Conservation (phyloP, 2,888 invertebrate species). For the Antheraea assamensis region DNA sequence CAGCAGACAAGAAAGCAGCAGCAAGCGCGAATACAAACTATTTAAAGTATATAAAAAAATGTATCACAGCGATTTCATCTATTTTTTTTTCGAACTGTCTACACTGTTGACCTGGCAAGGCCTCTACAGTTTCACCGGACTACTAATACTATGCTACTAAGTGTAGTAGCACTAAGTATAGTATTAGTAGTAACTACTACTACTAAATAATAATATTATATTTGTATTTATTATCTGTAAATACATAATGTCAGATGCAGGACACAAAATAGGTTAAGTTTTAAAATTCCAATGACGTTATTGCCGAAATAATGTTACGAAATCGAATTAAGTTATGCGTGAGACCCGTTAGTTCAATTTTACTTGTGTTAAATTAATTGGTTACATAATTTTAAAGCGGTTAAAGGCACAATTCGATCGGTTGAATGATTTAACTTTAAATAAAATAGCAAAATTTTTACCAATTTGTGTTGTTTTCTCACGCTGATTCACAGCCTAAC, state of each 20-base stretch:
- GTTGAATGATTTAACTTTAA: constrained; percentile 5
- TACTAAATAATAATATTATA: too few relatives aligned
- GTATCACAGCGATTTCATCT: too few relatives aligned
- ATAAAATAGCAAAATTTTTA: constrained; percentile 17
- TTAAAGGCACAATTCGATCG: background rate
- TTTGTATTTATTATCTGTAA: background rate
- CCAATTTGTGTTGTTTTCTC: constrained; percentile 68
- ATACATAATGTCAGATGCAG: background rate
- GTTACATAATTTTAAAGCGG: background rate
- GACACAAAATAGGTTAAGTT: constrained; percentile 1
- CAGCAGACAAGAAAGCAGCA: too few relatives aligned
- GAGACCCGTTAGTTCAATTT: background rate
- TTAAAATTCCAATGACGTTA: constrained; percentile 9
- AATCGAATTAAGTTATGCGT: background rate
- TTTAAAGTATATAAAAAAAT: too few relatives aligned
- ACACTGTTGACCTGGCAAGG: too few relatives aligned
- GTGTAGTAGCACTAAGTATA: too few relatives aligned
- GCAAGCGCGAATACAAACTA: too few relatives aligned
- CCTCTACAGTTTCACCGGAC: too few relatives aligned
- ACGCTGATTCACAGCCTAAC: constrained; percentile 76
- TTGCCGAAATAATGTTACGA: constrained; percentile 5
- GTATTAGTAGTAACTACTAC: too few relatives aligned
- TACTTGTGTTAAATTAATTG: constrained; percentile 13
- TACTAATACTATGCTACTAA: too few relatives aligned
- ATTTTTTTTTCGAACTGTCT: too few relatives aligned